Evolutionary conservation across 2,888 invertebrate species (phyloP).

Genomic region (Ephialtes manifestator): DNA sequence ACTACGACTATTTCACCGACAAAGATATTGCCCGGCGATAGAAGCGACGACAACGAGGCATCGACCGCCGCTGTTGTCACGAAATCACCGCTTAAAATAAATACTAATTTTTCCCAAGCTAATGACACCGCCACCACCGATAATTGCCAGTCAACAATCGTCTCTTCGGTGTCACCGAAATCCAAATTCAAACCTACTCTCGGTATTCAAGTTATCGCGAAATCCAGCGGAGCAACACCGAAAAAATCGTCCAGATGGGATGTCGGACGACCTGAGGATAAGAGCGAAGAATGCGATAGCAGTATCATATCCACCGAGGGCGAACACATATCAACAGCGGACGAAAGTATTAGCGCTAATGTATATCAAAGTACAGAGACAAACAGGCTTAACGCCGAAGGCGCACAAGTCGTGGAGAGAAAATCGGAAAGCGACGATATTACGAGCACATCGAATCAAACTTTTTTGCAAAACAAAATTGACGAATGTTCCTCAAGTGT

Average conservation of each 20-base stretch:
- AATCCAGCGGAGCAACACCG: slow-evolving; percentile 70
- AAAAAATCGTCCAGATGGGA: slow-evolving; percentile 86
- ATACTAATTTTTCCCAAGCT: slow-evolving; percentile 72
- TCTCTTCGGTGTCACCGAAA: slow-evolving; percentile 72
- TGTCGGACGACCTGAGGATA: slow-evolving; percentile 83
- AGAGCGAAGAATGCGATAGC: slow-evolving; percentile 77
- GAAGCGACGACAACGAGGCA: slow-evolving; percentile 74
- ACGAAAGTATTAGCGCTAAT: slow-evolving; percentile 66
- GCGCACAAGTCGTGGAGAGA: slow-evolving; percentile 44
- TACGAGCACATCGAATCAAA: slow-evolving; percentile 70
- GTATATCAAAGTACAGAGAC: slow-evolving; percentile 56
- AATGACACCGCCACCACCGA: slow-evolving; percentile 50
- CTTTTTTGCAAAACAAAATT: slow-evolving; percentile 38
- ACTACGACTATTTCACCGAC: slow-evolving; percentile 72
- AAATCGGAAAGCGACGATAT: slow-evolving; percentile 70
- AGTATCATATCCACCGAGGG: slow-evolving; percentile 80
- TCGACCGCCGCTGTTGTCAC: slow-evolving; percentile 74
- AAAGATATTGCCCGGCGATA: slow-evolving; percentile 74
- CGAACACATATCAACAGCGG: slow-evolving; percentile 78
- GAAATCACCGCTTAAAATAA: slow-evolving; percentile 73
- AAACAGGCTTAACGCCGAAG: slow-evolving; percentile 49
- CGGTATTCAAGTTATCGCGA: slow-evolving; percentile 83
- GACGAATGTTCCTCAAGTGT: slow-evolving; percentile 58
- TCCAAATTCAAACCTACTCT: slow-evolving; percentile 83
- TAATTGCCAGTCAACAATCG: slow-evolving; percentile 64